These are phyloP conservation scores for Archocentrus centrarchus DNA, from an alignment of 2,113 vertebrate genomes.

Conservation along the genomic window DNA sequence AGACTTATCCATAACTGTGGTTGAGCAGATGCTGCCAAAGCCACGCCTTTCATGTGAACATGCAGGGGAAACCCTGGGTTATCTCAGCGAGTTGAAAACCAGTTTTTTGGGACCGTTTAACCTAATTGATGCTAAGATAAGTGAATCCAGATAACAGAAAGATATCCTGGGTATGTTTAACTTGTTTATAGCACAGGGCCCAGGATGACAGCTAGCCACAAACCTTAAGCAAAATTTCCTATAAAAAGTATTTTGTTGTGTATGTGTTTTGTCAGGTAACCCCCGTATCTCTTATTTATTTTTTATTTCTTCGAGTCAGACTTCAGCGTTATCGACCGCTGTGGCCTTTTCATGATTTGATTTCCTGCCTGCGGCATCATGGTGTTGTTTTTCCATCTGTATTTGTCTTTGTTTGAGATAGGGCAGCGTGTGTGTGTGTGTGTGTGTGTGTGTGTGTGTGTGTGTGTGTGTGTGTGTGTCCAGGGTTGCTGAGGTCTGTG, in stretches of 20 bases:
- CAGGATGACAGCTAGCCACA: background rate
- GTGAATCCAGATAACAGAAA: too few relatives aligned
- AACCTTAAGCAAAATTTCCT: background rate
- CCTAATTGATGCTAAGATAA: background rate
- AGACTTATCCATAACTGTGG: background rate
- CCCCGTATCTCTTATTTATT: background rate
- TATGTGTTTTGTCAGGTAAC: conserved; percentile 4
- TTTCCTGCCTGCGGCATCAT: conserved; percentile 12
- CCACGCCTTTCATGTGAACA: background rate
- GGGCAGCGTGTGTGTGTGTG: background rate
- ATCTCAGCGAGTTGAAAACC: background rate
- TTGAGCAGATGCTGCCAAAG: background rate
- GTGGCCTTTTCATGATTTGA: conserved; percentile 10
- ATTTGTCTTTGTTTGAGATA: conserved; percentile 42
- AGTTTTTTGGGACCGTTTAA: background rate
- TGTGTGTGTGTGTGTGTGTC: conserved; percentile 13
- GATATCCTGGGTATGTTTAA: too few relatives aligned
- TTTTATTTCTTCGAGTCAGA: background rate
- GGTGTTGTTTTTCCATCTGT: conserved; percentile 38
- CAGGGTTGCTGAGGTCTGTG: conserved; percentile 55
- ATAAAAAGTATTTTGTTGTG: background rate
- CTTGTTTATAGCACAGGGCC: too few relatives aligned
- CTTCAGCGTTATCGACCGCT: background rate
- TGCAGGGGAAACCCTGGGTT: background rate
- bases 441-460: background rate